Conservation (phyloP, 2,888 invertebrate species). For the Caenorhabditis drosophilae region DNA sequence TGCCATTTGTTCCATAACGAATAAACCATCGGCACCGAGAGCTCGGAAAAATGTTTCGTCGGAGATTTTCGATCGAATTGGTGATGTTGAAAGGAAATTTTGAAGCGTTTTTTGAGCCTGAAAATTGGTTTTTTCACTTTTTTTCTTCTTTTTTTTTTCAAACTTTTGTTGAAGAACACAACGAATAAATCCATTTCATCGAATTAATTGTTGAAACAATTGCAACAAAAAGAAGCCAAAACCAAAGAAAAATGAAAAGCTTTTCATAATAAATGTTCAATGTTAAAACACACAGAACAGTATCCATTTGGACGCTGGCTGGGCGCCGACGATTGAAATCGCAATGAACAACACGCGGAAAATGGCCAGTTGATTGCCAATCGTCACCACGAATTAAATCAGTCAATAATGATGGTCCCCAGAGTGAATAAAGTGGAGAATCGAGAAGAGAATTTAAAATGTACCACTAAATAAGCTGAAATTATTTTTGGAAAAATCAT, state of each 20-base stretch:
- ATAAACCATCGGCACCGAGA: conserved; percentile 63
- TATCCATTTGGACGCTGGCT: conserved; percentile 65
- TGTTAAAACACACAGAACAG: conserved; percentile 66
- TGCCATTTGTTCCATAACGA: conserved; percentile 64
- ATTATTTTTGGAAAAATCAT: background rate
- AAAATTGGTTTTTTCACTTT: background rate
- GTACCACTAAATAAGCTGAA: conserved; percentile 48
- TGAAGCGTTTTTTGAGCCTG: conserved; percentile 30
- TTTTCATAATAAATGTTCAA: conserved; percentile 69
- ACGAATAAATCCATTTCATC: conserved; percentile 51
- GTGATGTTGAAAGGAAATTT: conserved; percentile 37
- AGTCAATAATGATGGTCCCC: conserved; percentile 59
- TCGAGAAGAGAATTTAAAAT: conserved; percentile 61
- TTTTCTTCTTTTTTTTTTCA: background rate
- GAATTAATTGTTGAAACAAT: conserved; percentile 56
- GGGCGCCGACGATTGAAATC: conserved; percentile 63
- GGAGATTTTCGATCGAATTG: conserved; percentile 16
- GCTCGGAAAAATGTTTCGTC: conserved; percentile 39
- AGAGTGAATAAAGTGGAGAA: conserved; percentile 59
- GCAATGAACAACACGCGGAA: conserved; percentile 67
- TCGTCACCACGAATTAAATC: conserved; percentile 61
- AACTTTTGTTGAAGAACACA: conserved; percentile 44
- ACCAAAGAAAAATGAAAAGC: conserved; percentile 68
- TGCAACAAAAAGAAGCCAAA: conserved; percentile 67
- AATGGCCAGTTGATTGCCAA: conserved; percentile 67